These are phyloP conservation scores for Drosophila infuscata DNA, from an alignment of 2,888 invertebrate species.

Conservation along the genomic window DNA sequence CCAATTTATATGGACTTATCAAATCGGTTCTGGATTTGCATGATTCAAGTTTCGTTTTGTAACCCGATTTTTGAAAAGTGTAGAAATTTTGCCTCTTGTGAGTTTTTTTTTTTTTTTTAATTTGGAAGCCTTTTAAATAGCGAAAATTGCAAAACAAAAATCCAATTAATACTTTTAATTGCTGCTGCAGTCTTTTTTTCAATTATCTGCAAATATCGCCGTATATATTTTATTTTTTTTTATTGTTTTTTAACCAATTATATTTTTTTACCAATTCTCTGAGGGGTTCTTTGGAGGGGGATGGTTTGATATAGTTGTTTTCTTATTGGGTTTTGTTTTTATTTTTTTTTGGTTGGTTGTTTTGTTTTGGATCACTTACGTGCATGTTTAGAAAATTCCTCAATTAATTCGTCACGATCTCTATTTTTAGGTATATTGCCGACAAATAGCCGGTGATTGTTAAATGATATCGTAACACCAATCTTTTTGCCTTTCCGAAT, in stretches of 20 bases:
- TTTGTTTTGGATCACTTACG: constrained; percentile 90
- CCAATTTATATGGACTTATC: background rate
- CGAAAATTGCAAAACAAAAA: constrained; percentile 85
- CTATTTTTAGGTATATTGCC: constrained; percentile 99
- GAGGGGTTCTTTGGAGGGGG: constrained; percentile 29
- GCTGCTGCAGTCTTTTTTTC: constrained; percentile 37
- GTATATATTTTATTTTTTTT: constrained; percentile 41
- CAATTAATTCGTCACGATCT: constrained; percentile 99
- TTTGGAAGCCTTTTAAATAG: constrained; percentile 69
- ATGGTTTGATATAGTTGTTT: constrained; percentile 35
- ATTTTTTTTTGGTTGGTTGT: constrained; percentile 45
- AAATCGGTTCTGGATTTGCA: background rate
- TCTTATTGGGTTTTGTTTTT: constrained; percentile 31
- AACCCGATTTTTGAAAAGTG: background rate
- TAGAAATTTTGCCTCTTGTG: constrained; percentile 20
- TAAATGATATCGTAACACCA: constrained; percentile 99
- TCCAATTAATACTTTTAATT: constrained; percentile 79
- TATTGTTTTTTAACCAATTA: constrained; percentile 19
- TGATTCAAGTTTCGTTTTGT: background rate
- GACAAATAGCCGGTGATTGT: constrained; percentile 99
- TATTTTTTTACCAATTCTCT: constrained; percentile 57
- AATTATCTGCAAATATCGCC: constrained; percentile 82
- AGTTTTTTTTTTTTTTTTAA: constrained; percentile 15
- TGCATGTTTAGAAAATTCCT: constrained; percentile 99
- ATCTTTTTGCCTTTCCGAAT: constrained; percentile 99